Evolutionary conservation across 2,888 invertebrate genomes (phyloP), one percentile per base, ranked within the genome.

Genomic region (Phengaris arion): DNA sequence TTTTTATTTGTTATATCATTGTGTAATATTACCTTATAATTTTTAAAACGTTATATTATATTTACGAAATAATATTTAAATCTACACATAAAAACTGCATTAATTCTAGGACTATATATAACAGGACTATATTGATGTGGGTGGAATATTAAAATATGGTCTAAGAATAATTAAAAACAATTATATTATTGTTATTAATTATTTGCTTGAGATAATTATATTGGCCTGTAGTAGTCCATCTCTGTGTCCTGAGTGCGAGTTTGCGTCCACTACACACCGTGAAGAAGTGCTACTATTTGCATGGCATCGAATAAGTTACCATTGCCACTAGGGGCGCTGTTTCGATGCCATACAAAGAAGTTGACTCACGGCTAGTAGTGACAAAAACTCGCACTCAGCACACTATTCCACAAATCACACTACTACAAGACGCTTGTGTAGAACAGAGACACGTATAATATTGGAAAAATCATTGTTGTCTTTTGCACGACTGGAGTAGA

Each of bases 101-200:
- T 48, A 6, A 48, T 4, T 48, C 48, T 48, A 48, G 48, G 48
- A 5, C 35, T 7, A 52, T 46, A n/a, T 57, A 15, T 55, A 59
- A 46, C 6, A 59, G 45, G 45, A 59, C n/a, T 59, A 22, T 46
- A 46, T 10, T 48, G 57, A 48, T 74, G 48, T 74, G 59, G 74
- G 46, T 74, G 48, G 74, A 74, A 35, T 74, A 57, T 45, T 57
- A 57, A 22, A 46, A 35, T 35, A 55, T 35, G 35, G 72, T 54
- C 6, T 72, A 22, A 57, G 2, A 2, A 55, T 55, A 9, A 73
- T 73, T 45, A 45, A 55, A 35, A 13, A 73, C 73, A 55, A 73
- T 35, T 54, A 45, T 52, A 22, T 22, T 22, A 22, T 22, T 22
- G 1, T 22, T 22, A 22, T 22, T 22, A 22, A 22, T 22, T 22